A percentile compares a stretch with the other conserved stretches of the same genome.
Evolutionary conservation across 2,888 invertebrate species (phyloP).

Genomic region (Aphelenchoides bicaudatus): DNA sequence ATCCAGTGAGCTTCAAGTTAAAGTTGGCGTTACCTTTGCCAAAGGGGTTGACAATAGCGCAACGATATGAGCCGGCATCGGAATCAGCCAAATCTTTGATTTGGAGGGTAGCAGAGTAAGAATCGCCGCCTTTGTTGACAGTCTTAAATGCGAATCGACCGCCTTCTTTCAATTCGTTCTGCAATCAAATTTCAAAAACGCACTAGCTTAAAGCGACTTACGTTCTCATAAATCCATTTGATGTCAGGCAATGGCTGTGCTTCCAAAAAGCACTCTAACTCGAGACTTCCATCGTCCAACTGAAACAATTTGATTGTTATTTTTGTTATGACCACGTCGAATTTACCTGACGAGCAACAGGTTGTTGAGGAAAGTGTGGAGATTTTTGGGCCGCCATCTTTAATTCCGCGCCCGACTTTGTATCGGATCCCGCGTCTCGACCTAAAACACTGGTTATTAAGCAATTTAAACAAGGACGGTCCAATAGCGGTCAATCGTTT

Average conservation of each 20-base stretch:
- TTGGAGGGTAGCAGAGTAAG: slow-evolving; percentile 59
- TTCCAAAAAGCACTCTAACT: slow-evolving; percentile 61
- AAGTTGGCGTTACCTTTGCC: slow-evolving; percentile 62
- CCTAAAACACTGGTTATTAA: too few relatives aligned
- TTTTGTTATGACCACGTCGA: too few relatives aligned
- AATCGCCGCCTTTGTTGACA: slow-evolving; percentile 57
- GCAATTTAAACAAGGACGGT: too few relatives aligned
- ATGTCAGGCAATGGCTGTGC: slow-evolving; percentile 59
- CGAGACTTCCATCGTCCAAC: slow-evolving; percentile 60
- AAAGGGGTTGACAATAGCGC: slow-evolving; percentile 61
- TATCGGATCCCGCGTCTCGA: too few relatives aligned
- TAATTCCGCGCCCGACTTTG: too few relatives aligned
- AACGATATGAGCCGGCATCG: slow-evolving; percentile 61
- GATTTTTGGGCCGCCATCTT: slow-evolving; percentile 60
- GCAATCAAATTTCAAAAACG: slow-evolving; percentile 22
- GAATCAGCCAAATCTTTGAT: slow-evolving; percentile 61
- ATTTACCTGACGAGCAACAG: slow-evolving; percentile 61
- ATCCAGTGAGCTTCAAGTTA: slow-evolving; percentile 61
- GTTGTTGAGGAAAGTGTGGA: slow-evolving; percentile 61
- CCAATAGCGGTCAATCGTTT: too few relatives aligned
- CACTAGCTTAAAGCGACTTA: slow-evolving; percentile 29
- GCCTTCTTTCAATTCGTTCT: slow-evolving; percentile 54
- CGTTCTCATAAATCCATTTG: slow-evolving; percentile 61
- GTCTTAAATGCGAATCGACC: slow-evolving; percentile 54
- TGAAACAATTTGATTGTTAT: too few relatives aligned